These are phyloP conservation scores for Oryctes rhinoceros DNA, from an alignment of 1,140 invertebrate species.

Conservation along the genomic window DNA sequence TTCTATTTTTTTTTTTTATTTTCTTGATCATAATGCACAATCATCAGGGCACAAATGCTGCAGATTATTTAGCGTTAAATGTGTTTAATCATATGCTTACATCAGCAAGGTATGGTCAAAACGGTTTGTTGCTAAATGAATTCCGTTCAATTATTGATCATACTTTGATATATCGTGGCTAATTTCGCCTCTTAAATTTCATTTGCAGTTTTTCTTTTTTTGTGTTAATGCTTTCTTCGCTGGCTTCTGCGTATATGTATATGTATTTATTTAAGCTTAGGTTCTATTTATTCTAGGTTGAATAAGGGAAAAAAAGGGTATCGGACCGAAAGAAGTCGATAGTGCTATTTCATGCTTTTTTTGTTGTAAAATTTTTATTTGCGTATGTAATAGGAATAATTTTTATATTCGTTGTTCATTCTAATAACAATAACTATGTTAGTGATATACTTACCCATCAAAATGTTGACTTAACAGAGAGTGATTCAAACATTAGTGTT, in stretches of 20 bases:
- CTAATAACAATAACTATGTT: too few species aligned
- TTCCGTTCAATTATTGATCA: background rate
- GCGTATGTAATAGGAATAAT: too few species aligned
- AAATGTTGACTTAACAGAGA: too few species aligned
- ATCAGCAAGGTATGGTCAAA: background rate
- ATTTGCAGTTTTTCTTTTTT: background rate
- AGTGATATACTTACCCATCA: too few species aligned
- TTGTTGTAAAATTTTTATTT: background rate
- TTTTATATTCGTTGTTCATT: too few species aligned
- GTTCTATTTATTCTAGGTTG: constrained; percentile 14
- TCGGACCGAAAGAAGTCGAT: constrained; percentile 2
- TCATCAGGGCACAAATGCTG: background rate
- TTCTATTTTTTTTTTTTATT: background rate
- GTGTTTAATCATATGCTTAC: background rate
- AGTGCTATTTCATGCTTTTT: background rate
- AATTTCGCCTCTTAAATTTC: background rate
- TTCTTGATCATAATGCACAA: constrained; percentile 12
- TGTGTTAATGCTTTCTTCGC: background rate
- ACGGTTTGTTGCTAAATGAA: background rate
- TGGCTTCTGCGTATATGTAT: background rate
- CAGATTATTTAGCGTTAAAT: background rate
- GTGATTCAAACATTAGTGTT: too few species aligned
- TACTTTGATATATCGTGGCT: background rate
- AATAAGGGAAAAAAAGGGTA: background rate
- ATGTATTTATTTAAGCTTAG: background rate